Conservation (phyloP, 37 sponge, comb jelly and placozoan genomes). For the Agelas oroides region DNA sequence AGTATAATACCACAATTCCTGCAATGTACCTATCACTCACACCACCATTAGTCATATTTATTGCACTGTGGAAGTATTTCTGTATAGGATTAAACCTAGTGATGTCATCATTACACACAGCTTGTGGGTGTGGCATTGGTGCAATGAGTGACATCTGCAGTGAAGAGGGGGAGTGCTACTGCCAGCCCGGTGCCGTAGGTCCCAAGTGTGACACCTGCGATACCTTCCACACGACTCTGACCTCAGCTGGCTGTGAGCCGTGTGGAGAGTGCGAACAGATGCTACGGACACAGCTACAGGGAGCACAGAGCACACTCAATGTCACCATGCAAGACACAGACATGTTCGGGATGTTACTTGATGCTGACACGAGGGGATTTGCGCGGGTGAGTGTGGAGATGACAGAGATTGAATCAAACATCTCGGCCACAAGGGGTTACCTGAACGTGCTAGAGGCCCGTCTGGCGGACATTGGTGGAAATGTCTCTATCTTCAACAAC, state of each 20-base stretch:
- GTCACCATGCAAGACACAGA: background rate
- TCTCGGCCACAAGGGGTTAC: background rate
- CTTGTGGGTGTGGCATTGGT: conserved; percentile 52
- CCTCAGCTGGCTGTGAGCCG: conserved; percentile 41
- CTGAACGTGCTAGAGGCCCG: background rate
- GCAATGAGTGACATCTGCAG: conserved; percentile 35
- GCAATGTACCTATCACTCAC: no score
- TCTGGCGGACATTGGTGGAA: background rate
- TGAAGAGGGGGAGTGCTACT: conserved; percentile 51
- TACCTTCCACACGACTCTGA: conserved; percentile 42
- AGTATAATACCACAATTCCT: no score
- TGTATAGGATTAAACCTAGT: no score
- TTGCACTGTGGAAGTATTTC: no score
- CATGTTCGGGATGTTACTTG: background rate
- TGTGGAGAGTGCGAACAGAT: conserved; percentile 46
- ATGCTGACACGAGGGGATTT: background rate
- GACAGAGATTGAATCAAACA: background rate
- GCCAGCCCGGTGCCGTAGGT: conserved; percentile 57
- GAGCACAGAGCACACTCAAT: background rate
- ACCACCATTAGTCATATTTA: no score
- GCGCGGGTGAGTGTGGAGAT: background rate
- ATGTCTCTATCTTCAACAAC: no score
- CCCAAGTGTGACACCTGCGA: conserved; percentile 60
- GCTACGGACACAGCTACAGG: background rate
- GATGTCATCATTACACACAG: conserved; percentile 10